Percentiles rank a stretch among this genome's conserved stretches.
Conservation (phyloP, 2,797 vertebrate species). For the Poeciliopsis presidionis region DNA sequence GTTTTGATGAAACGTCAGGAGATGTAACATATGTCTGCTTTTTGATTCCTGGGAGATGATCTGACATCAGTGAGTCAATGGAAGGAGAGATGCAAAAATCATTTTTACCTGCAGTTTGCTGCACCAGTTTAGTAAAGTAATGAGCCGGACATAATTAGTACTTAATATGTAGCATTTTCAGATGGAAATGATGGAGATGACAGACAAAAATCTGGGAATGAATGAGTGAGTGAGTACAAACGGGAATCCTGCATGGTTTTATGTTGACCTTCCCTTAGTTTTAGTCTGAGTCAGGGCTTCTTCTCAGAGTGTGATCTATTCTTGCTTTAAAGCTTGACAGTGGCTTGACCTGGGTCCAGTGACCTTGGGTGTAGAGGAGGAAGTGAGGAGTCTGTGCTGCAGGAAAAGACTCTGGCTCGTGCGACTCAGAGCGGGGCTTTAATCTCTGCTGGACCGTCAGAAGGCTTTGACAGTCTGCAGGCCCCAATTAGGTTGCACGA, state of each 20-base stretch:
- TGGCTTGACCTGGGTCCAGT: slow-evolving; percentile 35
- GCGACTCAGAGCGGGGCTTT: slow-evolving; percentile 38
- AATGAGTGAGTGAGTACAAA: slow-evolving; percentile 15
- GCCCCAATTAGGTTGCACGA: slow-evolving; percentile 70
- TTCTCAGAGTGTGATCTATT: slow-evolving; percentile 5
- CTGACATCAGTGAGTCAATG: slow-evolving; percentile 33
- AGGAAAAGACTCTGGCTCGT: slow-evolving; percentile 36
- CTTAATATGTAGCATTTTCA: not conserved
- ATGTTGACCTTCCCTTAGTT: not conserved
- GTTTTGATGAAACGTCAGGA: slow-evolving; percentile 16
- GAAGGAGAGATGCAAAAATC: slow-evolving; percentile 4
- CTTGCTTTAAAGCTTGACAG: slow-evolving; percentile 33
- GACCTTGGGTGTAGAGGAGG: slow-evolving; percentile 46
- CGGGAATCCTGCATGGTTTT: slow-evolving; percentile 11
- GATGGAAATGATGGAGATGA: slow-evolving; percentile 1
- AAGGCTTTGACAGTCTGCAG: slow-evolving; percentile 75
- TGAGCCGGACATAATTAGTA: not conserved
- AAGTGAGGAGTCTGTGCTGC: slow-evolving; percentile 33
- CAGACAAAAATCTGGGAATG: not conserved
- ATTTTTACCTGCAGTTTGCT: slow-evolving; percentile 12
- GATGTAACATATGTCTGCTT: slow-evolving; percentile 27
- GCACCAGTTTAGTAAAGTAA: slow-evolving; percentile 19
- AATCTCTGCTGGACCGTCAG: slow-evolving; percentile 71
- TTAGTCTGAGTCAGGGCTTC: not conserved
- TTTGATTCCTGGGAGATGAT: not conserved